Conservation (phyloP, 2,888 invertebrate genomes). For the Eulithis prunata region DNA sequence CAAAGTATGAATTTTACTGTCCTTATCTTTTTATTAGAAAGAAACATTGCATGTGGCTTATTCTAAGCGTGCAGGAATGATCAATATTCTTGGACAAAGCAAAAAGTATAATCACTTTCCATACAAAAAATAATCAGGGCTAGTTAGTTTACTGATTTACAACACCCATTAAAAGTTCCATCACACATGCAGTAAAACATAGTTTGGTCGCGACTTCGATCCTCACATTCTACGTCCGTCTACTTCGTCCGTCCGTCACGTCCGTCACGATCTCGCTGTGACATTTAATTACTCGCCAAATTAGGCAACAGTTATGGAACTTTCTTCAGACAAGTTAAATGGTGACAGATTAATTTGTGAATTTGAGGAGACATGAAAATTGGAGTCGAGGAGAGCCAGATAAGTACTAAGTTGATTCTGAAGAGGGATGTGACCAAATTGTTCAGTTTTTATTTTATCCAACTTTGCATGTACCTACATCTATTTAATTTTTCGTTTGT, state of each 20-base stretch:
- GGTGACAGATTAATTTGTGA: constrained; percentile 39
- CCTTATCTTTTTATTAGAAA: too few relatives aligned
- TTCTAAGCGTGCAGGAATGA: too few relatives aligned
- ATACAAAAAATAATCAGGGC: too few relatives aligned
- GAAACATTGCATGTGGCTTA: too few relatives aligned
- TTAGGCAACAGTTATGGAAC: constrained; percentile 58
- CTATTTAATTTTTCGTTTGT: too few relatives aligned
- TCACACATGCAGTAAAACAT: constrained; percentile 1
- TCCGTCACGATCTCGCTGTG: constrained; percentile 58
- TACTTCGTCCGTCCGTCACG: constrained; percentile 44
- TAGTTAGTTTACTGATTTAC: too few relatives aligned
- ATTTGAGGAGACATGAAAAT: constrained; percentile 20
- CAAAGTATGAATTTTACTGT: too few relatives aligned
- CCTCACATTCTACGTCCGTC: constrained; percentile 16
- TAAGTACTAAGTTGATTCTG: background rate
- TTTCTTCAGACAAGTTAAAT: constrained; percentile 47
- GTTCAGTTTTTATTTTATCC: background rate
- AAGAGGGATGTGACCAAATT: background rate
- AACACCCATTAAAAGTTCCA: background rate
- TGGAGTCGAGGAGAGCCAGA: background rate
- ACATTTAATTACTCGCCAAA: constrained; percentile 71
- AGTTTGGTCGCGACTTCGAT: constrained; percentile 16
- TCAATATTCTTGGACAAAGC: too few relatives aligned
- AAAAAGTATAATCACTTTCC: too few relatives aligned
- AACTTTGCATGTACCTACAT: too few relatives aligned